Evolutionary conservation across 1,140 invertebrate genomes (phyloP).

Genomic region (Aphelinus certus): DNA sequence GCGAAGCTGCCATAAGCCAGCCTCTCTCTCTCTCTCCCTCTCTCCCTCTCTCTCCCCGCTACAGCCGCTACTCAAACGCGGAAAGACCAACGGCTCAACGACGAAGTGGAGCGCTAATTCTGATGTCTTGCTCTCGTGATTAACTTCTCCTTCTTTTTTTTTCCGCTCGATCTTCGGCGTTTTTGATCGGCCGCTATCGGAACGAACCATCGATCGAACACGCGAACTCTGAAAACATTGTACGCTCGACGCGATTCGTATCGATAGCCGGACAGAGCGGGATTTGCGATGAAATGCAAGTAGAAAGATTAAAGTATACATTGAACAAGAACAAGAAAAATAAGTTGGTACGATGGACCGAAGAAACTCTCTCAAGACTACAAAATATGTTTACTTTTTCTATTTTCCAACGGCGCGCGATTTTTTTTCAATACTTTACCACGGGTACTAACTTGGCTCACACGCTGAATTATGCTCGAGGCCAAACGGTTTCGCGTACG

Average conservation of each 20-base stretch:
- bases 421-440: neutral
- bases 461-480: constrained; percentile 4
- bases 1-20: constrained; percentile 45
- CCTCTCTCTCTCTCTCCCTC: neutral
- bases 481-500: neutral
- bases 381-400: neutral
- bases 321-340: neutral
- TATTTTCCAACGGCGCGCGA: neutral
- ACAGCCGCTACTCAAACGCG: neutral
- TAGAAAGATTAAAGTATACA: constrained; percentile 27
- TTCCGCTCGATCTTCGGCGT: neutral
- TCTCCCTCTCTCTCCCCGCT: neutral
- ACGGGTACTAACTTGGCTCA: neutral
- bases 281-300: neutral
- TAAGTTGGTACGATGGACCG: too few relatives aligned
- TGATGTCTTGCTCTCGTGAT: neutral
- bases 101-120: constrained; percentile 15
- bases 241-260: neutral
- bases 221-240: neutral
- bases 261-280: neutral
- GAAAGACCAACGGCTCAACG: neutral
- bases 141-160: neutral
- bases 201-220: constrained; percentile 1
- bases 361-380: too few relatives aligned
- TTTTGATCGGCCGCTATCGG: neutral